Base-by-base conservation (phyloP, 2,797 vertebrate genomes). In the Oophaga sylvatica region DNA sequence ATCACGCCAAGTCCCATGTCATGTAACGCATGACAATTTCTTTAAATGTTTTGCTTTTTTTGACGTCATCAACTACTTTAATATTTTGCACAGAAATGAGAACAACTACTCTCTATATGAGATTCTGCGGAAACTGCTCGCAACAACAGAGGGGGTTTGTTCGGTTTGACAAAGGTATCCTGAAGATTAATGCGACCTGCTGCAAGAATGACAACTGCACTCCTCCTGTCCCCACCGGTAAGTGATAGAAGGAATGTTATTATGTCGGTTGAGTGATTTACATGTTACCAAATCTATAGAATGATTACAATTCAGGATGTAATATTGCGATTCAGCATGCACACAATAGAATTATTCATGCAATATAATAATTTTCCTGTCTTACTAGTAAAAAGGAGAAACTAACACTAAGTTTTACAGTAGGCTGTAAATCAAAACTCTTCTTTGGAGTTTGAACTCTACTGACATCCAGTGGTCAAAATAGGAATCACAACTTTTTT, bases 151-250 rank as follows among this genome's bases (percentile, higher is more conserved):
- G 10, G 12, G 31, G 20, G 6, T 13, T 15, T 56, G 62, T 87
- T 7, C 48, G 86, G 0, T 83, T 87, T 70, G 71, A 63, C 20
- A 67, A 41, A 41, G 86, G 86, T 1, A 68, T 13, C 17, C 53
- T 87, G 3, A 87, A 45, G 62, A 78, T 15, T 31, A 83, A 67
- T 29, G 41, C 48, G 19, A 70, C 86, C 53, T 87, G 86, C 86
- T 87, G 86, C 73, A 22, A 45, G 0, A n/a, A 1, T 3, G 13
- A 59, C 20, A 68, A 67, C 48, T 87, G 86, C 11, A 83, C 45
- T 20, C 86, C 86, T 45, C 45, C 62, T 2, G n/a, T 19, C 0
- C 86, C 86, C 20, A 77, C 31, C 45, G 57, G 86, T 87, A 70
- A 78, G 86, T 77, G 2, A 5, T 20, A 8, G 1, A n/a, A 1